phyloP scores from a whole-genome alignment of 2,113 vertebrate species.

The Alouatta palliata region DNA sequence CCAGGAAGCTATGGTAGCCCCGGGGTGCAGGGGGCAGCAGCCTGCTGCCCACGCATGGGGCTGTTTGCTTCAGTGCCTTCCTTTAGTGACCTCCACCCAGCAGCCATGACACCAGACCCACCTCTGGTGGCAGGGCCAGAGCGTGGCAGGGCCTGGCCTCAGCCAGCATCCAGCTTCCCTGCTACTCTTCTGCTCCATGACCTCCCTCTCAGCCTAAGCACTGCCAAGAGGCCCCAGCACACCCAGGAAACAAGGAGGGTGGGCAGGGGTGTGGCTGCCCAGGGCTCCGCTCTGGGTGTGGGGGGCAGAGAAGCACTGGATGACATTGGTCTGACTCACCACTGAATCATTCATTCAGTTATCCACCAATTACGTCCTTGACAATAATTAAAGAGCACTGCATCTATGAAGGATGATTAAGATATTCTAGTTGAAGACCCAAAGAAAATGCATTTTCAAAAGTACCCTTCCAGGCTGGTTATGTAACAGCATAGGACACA shows the following conservation, averaged over 20 bases:
- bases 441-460: slow-evolving; percentile 32
- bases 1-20: background rate
- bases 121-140: background rate
- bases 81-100: background rate
- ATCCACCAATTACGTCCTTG: background rate
- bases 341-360: background rate
- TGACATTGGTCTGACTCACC: background rate
- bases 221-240: background rate
- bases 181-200: background rate
- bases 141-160: background rate
- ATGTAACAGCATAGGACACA: background rate
- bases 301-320: background rate
- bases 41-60: background rate
- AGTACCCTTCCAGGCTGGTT: background rate
- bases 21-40: background rate
- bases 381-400: background rate
- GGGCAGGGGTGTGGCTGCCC: background rate
- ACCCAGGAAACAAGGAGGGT: background rate
- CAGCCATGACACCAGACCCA: background rate
- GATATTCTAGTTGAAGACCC: background rate
- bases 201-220: background rate
- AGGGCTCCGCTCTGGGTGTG: background rate
- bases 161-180: background rate
- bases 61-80: background rate
- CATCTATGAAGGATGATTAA: background rate